Evolutionary conservation across 2,113 vertebrate species (phyloP).

Genomic region (Petromus typicus): DNA sequence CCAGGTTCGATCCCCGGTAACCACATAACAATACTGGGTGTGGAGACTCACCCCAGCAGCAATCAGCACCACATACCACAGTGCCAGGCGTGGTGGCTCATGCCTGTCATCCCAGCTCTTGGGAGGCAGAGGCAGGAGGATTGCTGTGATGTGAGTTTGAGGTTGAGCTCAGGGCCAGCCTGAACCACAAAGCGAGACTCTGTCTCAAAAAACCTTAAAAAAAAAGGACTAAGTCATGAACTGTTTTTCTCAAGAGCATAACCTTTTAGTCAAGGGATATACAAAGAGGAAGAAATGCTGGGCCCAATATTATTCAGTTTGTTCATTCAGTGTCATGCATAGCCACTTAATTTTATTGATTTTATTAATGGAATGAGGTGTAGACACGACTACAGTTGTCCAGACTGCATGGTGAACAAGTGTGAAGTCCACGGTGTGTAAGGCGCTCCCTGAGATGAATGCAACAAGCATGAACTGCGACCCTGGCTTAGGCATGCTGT

Average conservation of each 20-base stretch:
- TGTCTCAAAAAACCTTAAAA: too few species aligned
- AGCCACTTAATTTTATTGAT: not conserved
- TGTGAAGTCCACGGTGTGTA: not conserved
- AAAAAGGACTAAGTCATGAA: not conserved
- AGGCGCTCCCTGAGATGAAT: not conserved
- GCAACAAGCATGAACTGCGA: not conserved
- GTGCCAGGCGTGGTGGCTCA: too few species aligned
- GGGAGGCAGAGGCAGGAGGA: too few species aligned
- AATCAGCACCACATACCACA: too few species aligned
- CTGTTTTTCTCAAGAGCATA: not conserved
- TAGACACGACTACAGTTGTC: not conserved
- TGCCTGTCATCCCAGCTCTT: too few species aligned
- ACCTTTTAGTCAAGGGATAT: not conserved
- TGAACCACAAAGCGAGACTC: too few species aligned
- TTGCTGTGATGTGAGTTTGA: too few species aligned
- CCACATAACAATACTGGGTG: too few species aligned
- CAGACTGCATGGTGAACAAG: not conserved
- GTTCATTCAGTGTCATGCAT: not conserved
- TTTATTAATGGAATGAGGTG: not conserved
- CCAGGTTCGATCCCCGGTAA: too few species aligned
- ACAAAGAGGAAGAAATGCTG: not conserved
- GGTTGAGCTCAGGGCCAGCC: too few species aligned
- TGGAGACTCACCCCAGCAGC: too few species aligned
- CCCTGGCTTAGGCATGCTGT: not conserved
- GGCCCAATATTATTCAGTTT: not conserved